Percentiles rank a stretch among this genome's conserved stretches.
phyloP scores from a whole-genome alignment of 92 coral and sea anemone species.

The Montipora capitata region DNA sequence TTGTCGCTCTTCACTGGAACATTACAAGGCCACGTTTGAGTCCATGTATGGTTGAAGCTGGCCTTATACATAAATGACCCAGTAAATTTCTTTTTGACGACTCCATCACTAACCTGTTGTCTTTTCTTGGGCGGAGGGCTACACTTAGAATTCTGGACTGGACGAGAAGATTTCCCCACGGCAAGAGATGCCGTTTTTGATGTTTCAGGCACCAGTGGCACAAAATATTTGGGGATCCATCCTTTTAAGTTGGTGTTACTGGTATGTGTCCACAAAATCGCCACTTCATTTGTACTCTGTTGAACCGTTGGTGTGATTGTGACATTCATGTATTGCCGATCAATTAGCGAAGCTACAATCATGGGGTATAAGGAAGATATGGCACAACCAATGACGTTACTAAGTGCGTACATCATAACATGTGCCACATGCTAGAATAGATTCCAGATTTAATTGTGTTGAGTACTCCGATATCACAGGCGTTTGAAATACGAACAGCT shows the following conservation, averaged over 20 bases:
- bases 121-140: slow-evolving; percentile 30
- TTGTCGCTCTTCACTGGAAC: slow-evolving; percentile 5
- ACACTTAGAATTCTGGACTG: slow-evolving; percentile 18
- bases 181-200: slow-evolving; percentile 18
- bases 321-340: slow-evolving; percentile 68
- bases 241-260: slow-evolving; percentile 36
- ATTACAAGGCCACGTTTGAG: slow-evolving; percentile 44
- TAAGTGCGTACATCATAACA: slow-evolving; percentile 37
- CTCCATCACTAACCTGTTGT: slow-evolving; percentile 18
- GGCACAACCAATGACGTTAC: slow-evolving; percentile 46
- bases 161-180: slow-evolving; percentile 14
- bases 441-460: background rate
- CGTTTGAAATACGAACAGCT: slow-evolving; percentile 40
- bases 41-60: slow-evolving; percentile 25
- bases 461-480: slow-evolving; percentile 15
- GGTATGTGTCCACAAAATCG: slow-evolving; percentile 40
- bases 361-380: slow-evolving; percentile 18
- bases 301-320: slow-evolving; percentile 20
- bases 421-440: slow-evolving; percentile 55
- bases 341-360: slow-evolving; percentile 49
- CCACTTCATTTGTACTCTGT: slow-evolving; percentile 20
- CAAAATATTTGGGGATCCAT: slow-evolving; percentile 72
- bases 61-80: slow-evolving; percentile 21
- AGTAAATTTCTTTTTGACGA: slow-evolving; percentile 15
- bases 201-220: slow-evolving; percentile 63